These are phyloP conservation scores for Falco columbarius DNA, from an alignment of 2,797 vertebrate species.

Conservation along the genomic window DNA sequence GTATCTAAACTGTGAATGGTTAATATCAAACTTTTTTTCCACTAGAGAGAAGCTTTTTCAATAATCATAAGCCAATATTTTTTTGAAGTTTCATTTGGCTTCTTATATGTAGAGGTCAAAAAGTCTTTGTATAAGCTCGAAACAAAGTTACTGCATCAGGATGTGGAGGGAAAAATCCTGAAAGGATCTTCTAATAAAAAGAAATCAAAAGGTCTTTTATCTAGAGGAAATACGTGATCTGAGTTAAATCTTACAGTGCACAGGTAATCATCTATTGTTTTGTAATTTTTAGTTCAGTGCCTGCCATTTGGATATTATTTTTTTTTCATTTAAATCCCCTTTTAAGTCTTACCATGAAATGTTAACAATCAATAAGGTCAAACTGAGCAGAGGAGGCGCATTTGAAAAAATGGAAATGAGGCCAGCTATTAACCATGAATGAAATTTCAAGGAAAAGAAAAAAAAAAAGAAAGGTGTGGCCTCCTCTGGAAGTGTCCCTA, in stretches of 20 bases:
- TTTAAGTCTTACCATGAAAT: conserved; percentile 65
- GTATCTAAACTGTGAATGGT: not conserved
- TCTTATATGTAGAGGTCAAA: not conserved
- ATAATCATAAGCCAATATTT: not conserved
- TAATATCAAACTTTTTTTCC: not conserved
- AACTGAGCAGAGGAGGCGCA: not conserved
- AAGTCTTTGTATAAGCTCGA: not conserved
- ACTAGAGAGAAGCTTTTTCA: not conserved
- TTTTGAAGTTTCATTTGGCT: not conserved
- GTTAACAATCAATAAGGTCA: conserved; percentile 54
- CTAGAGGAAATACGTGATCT: not conserved
- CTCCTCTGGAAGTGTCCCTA: not conserved
- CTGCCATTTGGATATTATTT: rapidly evolving
- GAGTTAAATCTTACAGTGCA: not conserved
- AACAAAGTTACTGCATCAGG: not conserved
- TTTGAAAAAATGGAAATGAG: not conserved
- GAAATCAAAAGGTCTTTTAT: not conserved
- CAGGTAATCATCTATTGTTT: not conserved
- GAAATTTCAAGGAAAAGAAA: not conserved
- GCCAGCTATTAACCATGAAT: not conserved
- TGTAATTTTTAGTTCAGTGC: not conserved
- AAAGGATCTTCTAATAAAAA: not conserved
- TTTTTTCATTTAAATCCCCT: not conserved
- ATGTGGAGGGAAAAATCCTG: not conserved
- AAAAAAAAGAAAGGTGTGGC: not conserved